Evolutionary conservation across 2,113 vertebrate species (phyloP).

Genomic region (Myxocyprinus asiaticus): DNA sequence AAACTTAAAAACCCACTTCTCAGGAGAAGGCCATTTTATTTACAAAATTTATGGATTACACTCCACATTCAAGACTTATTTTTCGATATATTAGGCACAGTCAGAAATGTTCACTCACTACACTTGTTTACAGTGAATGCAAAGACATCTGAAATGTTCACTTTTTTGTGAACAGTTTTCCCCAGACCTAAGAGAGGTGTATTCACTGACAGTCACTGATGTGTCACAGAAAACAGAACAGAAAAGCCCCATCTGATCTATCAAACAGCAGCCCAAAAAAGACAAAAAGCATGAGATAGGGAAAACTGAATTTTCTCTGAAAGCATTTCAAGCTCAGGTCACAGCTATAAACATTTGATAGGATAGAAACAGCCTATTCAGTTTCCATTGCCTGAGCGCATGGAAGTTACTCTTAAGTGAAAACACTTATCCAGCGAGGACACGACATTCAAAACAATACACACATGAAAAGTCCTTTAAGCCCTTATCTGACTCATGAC

Average conservation of each 20-base stretch:
- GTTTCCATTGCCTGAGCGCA: slow-evolving; percentile 19
- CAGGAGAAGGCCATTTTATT: neutral
- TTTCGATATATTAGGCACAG: neutral
- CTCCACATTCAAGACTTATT: neutral
- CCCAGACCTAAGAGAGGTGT: neutral
- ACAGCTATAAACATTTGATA: slow-evolving; percentile 31
- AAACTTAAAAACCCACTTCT: slow-evolving; percentile 6
- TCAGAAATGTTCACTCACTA: neutral
- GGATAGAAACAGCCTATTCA: slow-evolving; percentile 26
- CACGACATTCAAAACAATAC: slow-evolving; percentile 16
- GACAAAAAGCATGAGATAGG: slow-evolving; percentile 15
- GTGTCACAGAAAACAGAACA: neutral
- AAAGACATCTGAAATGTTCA: neutral
- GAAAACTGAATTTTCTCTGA: slow-evolving; percentile 25
- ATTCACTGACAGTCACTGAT: neutral
- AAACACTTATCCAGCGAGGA: neutral
- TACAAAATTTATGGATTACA: neutral
- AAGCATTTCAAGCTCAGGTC: slow-evolving; percentile 34
- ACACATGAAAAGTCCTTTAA: slow-evolving; percentile 13
- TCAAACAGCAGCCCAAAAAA: slow-evolving; percentile 29
- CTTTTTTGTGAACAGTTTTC: neutral
- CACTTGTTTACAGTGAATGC: neutral
- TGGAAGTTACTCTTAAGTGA: neutral
- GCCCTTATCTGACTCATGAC: neutral
- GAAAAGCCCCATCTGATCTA: slow-evolving; percentile 24